phyloP scores from a whole-genome alignment of 1,140 invertebrate species.

The Spodoptera litura region DNA sequence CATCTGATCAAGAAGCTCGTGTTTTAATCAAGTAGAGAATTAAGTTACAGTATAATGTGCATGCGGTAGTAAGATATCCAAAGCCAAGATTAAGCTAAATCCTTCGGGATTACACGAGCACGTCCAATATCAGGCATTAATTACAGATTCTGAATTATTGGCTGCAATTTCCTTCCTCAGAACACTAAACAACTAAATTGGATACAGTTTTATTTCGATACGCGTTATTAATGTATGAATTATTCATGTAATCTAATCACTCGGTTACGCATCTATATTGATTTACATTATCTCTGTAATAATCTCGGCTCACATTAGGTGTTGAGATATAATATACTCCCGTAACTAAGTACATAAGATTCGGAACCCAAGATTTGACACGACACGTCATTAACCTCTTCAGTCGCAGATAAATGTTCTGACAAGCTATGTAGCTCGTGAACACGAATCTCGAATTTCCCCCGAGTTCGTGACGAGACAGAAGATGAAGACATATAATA shows the following conservation, averaged over 20 bases:
- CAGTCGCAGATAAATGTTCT: slow-evolving; percentile 52
- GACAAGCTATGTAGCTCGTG: slow-evolving; percentile 42
- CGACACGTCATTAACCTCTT: slow-evolving; percentile 4
- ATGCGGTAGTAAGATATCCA: neutral
- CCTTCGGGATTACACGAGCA: slow-evolving; percentile 8
- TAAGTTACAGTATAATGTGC: too few species aligned
- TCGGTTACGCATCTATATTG: neutral
- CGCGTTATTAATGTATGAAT: neutral
- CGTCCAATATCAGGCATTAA: slow-evolving; percentile 8
- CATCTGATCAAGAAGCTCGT: neutral
- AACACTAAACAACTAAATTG: neutral
- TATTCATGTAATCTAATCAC: slow-evolving; percentile 23
- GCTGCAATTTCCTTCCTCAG: neutral
- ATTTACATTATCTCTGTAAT: neutral
- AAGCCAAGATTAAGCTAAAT: slow-evolving; percentile 9
- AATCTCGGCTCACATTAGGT: neutral
- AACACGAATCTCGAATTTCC: slow-evolving; percentile 63
- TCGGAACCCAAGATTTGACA: slow-evolving; percentile 9
- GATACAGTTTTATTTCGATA: neutral
- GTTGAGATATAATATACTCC: neutral
- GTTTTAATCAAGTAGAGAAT: too few species aligned
- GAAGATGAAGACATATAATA: slow-evolving; percentile 51
- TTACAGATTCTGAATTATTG: slow-evolving; percentile 13
- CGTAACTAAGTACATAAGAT: neutral
- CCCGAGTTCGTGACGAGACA: slow-evolving; percentile 52